Evolutionary conservation across 2,113 vertebrate genomes (phyloP).

Genomic region (Caranx melampygus): DNA sequence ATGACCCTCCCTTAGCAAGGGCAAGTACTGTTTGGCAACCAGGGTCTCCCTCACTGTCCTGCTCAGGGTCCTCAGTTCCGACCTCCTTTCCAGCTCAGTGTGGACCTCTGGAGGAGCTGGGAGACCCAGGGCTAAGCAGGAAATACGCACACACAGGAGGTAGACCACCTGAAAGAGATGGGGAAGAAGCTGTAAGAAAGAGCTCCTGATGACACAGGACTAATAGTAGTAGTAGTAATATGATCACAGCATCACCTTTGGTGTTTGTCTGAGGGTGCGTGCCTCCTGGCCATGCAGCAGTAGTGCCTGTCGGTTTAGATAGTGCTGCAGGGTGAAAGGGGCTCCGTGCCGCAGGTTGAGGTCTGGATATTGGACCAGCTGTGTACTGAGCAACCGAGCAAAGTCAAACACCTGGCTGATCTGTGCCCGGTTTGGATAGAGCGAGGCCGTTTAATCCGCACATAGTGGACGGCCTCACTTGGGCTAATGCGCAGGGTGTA

Average conservation of each 20-base stretch:
- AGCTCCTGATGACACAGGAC: neutral
- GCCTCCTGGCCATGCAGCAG: slow-evolving; percentile 86
- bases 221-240: neutral
- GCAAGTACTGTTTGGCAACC: slow-evolving; percentile 71
- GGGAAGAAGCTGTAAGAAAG: neutral
- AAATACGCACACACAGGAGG: slow-evolving; percentile 81
- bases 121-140: slow-evolving; percentile 76
- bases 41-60: slow-evolving; percentile 79
- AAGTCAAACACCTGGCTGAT: slow-evolving; percentile 87
- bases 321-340: slow-evolving; percentile 82
- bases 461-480: slow-evolving; percentile 85
- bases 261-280: slow-evolving; percentile 80
- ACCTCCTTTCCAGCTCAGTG: slow-evolving; percentile 80
- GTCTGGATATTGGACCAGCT: slow-evolving; percentile 82
- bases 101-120: slow-evolving; percentile 72
- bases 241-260: slow-evolving; percentile 76
- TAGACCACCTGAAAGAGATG: slow-evolving; percentile 73
- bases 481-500: slow-evolving; percentile 84
- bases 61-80: slow-evolving; percentile 65
- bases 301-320: slow-evolving; percentile 81
- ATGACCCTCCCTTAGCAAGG: slow-evolving; percentile 65
- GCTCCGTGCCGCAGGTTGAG: slow-evolving; percentile 71
- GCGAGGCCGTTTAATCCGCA: slow-evolving; percentile 83
- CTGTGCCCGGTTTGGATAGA: slow-evolving; percentile 87
- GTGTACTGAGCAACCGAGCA: slow-evolving; percentile 79